Conservation (phyloP, 2,113 vertebrate genomes). For the Campylorhamphus procurvoides region DNA sequence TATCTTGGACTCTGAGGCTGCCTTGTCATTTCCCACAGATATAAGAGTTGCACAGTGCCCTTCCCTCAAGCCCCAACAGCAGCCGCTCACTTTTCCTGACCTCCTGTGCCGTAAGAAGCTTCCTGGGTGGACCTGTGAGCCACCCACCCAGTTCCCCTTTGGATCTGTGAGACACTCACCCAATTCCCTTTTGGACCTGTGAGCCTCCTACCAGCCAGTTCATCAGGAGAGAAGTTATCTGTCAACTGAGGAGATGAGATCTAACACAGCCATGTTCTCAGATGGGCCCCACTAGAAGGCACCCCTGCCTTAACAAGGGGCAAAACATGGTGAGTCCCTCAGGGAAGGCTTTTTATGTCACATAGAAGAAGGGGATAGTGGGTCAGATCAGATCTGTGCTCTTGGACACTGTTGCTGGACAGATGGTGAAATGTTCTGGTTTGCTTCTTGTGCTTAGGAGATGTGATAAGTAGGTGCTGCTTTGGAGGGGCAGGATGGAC, state of each 20-base stretch:
- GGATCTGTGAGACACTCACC: neutral
- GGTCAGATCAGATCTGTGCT: neutral
- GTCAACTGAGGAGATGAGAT: neutral
- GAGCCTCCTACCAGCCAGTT: neutral
- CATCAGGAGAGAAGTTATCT: neutral
- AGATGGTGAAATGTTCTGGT: neutral
- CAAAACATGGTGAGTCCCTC: neutral
- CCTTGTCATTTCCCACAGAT: neutral
- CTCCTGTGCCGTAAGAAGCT: neutral
- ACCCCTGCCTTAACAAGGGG: neutral
- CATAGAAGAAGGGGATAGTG: neutral
- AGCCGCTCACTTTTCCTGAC: neutral
- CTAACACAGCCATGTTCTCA: neutral
- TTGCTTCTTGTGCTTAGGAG: neutral
- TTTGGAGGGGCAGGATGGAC: neutral
- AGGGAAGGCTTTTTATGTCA: neutral
- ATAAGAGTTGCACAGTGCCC: neutral
- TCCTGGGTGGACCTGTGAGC: neutral
- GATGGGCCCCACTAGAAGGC: neutral
- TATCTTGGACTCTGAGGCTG: neutral
- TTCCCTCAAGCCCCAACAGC: neutral
- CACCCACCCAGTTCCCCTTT: neutral
- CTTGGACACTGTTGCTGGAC: neutral
- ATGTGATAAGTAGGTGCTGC: neutral
- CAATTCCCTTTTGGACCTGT: neutral